Base-by-base conservation (phyloP, 1,140 invertebrate genomes). In the Elysia chlorotica region DNA sequence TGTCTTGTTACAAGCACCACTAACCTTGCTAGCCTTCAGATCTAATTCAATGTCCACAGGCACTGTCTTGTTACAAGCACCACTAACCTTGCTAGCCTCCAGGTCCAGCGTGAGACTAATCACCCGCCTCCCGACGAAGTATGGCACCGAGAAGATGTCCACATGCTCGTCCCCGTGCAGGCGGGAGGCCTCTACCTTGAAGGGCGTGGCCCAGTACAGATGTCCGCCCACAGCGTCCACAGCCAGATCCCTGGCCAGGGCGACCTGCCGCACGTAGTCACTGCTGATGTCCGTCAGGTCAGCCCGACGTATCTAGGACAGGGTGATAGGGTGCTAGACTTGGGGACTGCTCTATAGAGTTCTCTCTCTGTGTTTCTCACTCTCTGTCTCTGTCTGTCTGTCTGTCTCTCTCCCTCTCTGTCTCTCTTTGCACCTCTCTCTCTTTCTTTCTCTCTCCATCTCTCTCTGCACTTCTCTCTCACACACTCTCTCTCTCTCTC, bases 181-280 rank as follows among this genome's bases (percentile, higher is more conserved):
- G 54, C 91, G 88, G 0, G 93, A 91, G 38, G 92, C 92, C 87
- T 95, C 93, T 0, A 98, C 90, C 0, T 92, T 92, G 74, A 94
- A 91, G 0, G 91, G 91, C 0, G 95, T 97, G 10, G 93, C 93
- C 93, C 95, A 98, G 81, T 96, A 96, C 25, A 98, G 88, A 76
- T 92, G 92, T 0, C 93, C 95, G 76, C 92, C 91, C 2, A 92
- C 76, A 0, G 94, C 91, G 84, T 98, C 95, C 30, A 97, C 91
- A 25, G 92, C 91, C 23, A 97, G 84, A 79, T 94, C 92, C 80
- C 93, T 92, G 3, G 93, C 94, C n/a, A n/a, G n/a, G 25, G 92
- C 90, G 1, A 93, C 93, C 19, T 94, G 87, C 72, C 94, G 92
- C 62, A 96, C 90, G 5, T 92, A 92, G 83, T 95, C 94, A 76